A percentile compares a stretch with the other conserved stretches of the same genome.
These are phyloP conservation scores for Carettochelys insculpta DNA, from an alignment of 2,113 vertebrate species.

Conservation along the genomic window DNA sequence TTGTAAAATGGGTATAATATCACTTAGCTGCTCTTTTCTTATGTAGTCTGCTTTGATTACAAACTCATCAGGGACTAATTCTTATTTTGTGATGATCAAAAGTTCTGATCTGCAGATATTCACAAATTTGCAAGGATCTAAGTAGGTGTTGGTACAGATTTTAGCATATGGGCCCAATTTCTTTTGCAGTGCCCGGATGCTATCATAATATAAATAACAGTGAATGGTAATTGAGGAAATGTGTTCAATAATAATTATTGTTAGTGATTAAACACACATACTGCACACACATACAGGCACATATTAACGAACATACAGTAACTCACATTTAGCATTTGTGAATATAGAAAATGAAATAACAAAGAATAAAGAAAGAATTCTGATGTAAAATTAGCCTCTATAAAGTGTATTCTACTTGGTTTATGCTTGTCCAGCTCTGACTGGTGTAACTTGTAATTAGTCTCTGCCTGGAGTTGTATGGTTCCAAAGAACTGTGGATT, in stretches of 20 bases:
- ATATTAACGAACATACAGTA: background rate
- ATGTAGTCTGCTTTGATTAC: background rate
- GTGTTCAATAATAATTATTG: background rate
- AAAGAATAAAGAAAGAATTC: slow-evolving; percentile 49
- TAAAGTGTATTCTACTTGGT: slow-evolving; percentile 86
- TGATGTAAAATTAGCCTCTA: slow-evolving; percentile 71
- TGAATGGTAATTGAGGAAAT: background rate
- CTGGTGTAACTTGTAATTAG: slow-evolving; percentile 95
- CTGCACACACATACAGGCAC: background rate
- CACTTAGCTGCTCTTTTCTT: background rate
- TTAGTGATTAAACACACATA: slow-evolving; percentile 25
- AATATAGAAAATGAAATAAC: slow-evolving; percentile 46
- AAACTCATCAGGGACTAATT: background rate
- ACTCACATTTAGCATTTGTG: background rate
- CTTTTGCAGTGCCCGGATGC: background rate
- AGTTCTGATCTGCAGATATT: too few relatives aligned
- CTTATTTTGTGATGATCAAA: background rate
- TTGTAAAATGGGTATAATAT: background rate
- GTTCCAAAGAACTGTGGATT: slow-evolving; percentile 85
- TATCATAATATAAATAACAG: background rate
- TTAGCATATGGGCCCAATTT: background rate
- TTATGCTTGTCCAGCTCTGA: slow-evolving; percentile 84
- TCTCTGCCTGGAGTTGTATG: slow-evolving; percentile 85
- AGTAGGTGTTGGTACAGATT: background rate
- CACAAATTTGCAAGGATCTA: background rate